Evolutionary conservation across 2,888 invertebrate species (phyloP), one percentile per base, ranked within the genome.

Genomic region (Taphrorychus bicolor): DNA sequence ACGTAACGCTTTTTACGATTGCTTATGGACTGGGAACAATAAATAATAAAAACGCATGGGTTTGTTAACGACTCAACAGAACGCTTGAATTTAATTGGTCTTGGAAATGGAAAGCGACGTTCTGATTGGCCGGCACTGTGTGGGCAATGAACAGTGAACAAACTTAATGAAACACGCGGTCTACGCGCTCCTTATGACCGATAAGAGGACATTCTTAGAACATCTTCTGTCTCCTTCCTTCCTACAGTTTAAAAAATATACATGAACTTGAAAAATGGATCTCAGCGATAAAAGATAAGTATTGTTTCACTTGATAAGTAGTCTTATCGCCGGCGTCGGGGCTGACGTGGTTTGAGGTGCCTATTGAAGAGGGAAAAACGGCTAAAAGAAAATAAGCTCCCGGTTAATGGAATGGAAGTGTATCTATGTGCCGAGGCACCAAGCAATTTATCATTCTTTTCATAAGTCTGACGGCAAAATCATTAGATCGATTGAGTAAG

Each of bases 401-500:
- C 32, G 32, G 32, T 32, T 32, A 32, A 32, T 32, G 32, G 32
- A 32, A 32, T 32, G 32, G 32, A 32, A 32, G 32, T 32, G 3
- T 32, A 32, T 32, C 32, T 32, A 7, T 32, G 32, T 32, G 32
- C 32, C 32, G 32, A 32, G 32, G 32, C 32, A 32, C 32, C 11
- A 14, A n/a, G 14, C 14, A 48, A 48, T 48, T 48, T 48, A 48
- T 48, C 48, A 48, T 48, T 16, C 48, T 14, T 48, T 18, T 18
- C 48, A 48, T 14, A 5, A 9, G 19, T 9, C 3, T 18, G 16
- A 19, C 16, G 17, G 7, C 5, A 48, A 48, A 48, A 48, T 48
- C 48, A 48, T 48, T 48, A 48, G 9, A 48, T 48, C 19, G 48
- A 48, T 48, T 48, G 16, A 48, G 16, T n/a, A n/a, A n/a, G n/a